Percentiles rank a stretch among this genome's conserved stretches.
Evolutionary conservation across 2,113 vertebrate species (phyloP).

Genomic region (Proterorhinus semilunaris): DNA sequence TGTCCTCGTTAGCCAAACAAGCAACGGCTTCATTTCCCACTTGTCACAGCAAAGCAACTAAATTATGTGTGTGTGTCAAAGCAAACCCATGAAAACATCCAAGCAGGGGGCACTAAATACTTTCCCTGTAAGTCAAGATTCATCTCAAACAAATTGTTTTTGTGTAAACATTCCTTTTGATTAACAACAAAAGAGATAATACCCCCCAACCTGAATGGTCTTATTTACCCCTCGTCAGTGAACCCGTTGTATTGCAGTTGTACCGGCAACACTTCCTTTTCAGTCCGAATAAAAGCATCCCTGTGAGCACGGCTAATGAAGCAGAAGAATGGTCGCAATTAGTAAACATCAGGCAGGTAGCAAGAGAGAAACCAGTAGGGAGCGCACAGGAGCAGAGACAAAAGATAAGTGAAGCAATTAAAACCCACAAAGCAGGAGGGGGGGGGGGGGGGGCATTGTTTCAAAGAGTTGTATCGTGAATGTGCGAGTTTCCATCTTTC

Average conservation of each 20-base stretch:
- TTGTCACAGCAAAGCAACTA: too few species aligned
- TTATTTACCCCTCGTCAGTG: not conserved
- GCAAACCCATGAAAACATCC: too few species aligned
- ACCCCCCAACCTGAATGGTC: not conserved
- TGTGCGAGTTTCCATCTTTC: slow-evolving; percentile 20
- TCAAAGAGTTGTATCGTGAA: slow-evolving; percentile 30
- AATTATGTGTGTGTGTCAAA: too few species aligned
- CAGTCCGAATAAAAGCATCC: not conserved
- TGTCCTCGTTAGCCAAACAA: too few species aligned
- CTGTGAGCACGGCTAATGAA: not conserved
- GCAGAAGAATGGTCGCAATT: slow-evolving; percentile 25
- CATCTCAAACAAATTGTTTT: too few species aligned
- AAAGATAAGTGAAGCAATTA: slow-evolving; percentile 57
- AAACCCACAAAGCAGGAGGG: slow-evolving; percentile 26
- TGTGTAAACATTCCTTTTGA: too few species aligned
- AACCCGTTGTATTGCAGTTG: not conserved
- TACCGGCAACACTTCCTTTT: not conserved
- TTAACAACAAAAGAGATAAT: not conserved
- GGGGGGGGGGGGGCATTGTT: slow-evolving; percentile 11
- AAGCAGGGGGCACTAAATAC: too few species aligned
- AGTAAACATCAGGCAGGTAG: slow-evolving; percentile 38
- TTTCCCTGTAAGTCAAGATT: not conserved
- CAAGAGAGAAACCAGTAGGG: slow-evolving; percentile 28
- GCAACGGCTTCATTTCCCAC: too few species aligned
- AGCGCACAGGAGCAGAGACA: slow-evolving; percentile 21